Base-by-base conservation (phyloP, 2,888 invertebrate species). In the Hyles lineata region DNA sequence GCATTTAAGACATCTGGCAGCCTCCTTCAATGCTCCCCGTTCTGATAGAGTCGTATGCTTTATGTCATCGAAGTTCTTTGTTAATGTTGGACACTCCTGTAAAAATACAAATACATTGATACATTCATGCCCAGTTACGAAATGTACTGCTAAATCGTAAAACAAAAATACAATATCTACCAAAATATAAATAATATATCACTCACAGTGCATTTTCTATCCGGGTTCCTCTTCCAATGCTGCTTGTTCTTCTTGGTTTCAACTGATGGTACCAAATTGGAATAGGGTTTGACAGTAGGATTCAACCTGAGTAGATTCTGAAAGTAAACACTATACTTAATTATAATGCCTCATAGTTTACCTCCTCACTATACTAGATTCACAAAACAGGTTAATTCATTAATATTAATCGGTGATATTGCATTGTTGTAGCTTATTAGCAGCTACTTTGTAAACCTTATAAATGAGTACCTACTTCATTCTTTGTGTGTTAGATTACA, bases 11-110 rank as follows among this genome's bases (percentile, higher is more conserved):
- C 98, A 98, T 70, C 98, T 95, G 0, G 97, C 96, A 0, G 99
- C 98, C 90, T 99, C 99, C 77, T 95, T 96, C 55, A 99, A 92
- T 0, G 99, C 99, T 0, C 97, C 99, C 21, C 99, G 96, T 90
- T 99, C 99, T 73, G 99, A 99, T 63, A 99, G 88, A 0, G 99
- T 99, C 0, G 99, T 99, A 84, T 98, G 99, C 88, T 99, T 99
- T 76, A 99, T 97, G 85, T 99, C 99, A 78, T 98, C 97, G 89
- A 99, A 99, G 90, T 99, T 98, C 79, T 98, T 98, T 75, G 95
- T 95, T 74, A 98, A 86, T 1, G 97, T 95, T 32, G 95, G 94
- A 83, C 97, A 97, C 21, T 92, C 93, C 98, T 96, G 90, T 70
- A 92, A 89, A 71, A 23, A 35, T 70, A 61, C 19, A 17, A 43